Evolutionary conservation across 2,888 invertebrate species (phyloP).

Genomic region (Spicauda simplicius): DNA sequence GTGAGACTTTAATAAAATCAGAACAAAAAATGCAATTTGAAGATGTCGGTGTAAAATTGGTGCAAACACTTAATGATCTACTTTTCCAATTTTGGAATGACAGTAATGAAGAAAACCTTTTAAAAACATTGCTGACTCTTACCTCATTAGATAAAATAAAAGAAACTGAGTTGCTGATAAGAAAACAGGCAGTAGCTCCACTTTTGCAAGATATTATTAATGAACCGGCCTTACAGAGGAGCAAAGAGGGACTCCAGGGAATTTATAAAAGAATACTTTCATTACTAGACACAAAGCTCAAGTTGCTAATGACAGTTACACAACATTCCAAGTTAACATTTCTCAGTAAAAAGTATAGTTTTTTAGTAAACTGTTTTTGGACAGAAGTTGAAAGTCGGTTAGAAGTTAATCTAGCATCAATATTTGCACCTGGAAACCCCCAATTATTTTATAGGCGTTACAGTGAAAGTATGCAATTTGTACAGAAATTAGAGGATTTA

Average conservation of each 20-base stretch:
- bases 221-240: slow-evolving; percentile 86
- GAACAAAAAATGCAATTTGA: slow-evolving; percentile 71
- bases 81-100: slow-evolving; percentile 84
- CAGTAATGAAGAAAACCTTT: slow-evolving; percentile 81
- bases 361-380: slow-evolving; percentile 94
- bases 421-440: slow-evolving; percentile 97
- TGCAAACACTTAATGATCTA: slow-evolving; percentile 68
- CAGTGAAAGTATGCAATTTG: slow-evolving; percentile 90
- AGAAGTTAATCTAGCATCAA: slow-evolving; percentile 91
- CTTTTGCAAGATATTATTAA: slow-evolving; percentile 89
- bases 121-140: slow-evolving; percentile 85
- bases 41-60: slow-evolving; percentile 64
- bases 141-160: slow-evolving; percentile 87
- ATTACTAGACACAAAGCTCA: slow-evolving; percentile 89
- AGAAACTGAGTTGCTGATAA: slow-evolving; percentile 89
- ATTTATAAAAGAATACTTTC: slow-evolving; percentile 89
- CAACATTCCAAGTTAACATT: slow-evolving; percentile 78
- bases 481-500: slow-evolving; percentile 88
- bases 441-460: slow-evolving; percentile 94
- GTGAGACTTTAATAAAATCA: slow-evolving; percentile 80
- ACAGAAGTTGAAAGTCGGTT: slow-evolving; percentile 92
- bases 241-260: slow-evolving; percentile 87
- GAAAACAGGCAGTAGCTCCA: slow-evolving; percentile 88
- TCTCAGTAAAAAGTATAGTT: slow-evolving; percentile 72
- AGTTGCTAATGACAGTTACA: slow-evolving; percentile 79